Conservation (phyloP, 2,888 invertebrate species). For the Chirona hameri region DNA sequence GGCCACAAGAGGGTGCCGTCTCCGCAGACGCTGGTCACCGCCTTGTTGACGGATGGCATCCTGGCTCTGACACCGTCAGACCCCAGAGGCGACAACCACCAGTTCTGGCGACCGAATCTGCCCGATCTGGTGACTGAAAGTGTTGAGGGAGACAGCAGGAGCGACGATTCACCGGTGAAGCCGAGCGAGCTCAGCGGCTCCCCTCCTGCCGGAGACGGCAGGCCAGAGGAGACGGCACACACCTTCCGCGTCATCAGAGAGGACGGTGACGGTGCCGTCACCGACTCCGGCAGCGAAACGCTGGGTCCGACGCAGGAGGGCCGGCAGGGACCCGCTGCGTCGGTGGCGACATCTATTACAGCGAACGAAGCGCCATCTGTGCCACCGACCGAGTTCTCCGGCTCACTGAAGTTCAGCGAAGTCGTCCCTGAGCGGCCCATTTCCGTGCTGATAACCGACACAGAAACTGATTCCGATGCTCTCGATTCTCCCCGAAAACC, state of each 20-base stretch:
- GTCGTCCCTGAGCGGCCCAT: not conserved
- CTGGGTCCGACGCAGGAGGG: constrained; percentile 31
- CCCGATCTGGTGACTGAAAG: constrained; percentile 35
- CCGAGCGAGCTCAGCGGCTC: constrained; percentile 33
- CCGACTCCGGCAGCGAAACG: constrained; percentile 38
- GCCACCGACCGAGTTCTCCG: not conserved
- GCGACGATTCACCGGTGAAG: constrained; percentile 37
- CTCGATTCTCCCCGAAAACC: not conserved
- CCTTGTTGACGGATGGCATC: not conserved
- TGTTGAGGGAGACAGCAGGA: constrained; percentile 35
- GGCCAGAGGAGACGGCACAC: not conserved
- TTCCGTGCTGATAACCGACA: not conserved
- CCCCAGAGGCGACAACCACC: not conserved
- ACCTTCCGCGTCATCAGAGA: not conserved
- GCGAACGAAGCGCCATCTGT: not conserved
- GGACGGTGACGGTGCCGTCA: not conserved
- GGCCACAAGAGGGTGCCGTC: constrained; percentile 31
- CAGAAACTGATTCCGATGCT: not conserved
- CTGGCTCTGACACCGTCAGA: not conserved
- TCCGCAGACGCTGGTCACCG: constrained; percentile 31
- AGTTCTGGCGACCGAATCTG: constrained; percentile 33
- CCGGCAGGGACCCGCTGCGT: not conserved
- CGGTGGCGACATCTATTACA: not conserved
- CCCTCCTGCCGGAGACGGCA: not conserved
- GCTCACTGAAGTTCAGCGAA: not conserved